Evolutionary conservation across 2,888 invertebrate genomes (phyloP).

Genomic region (Zygogramma bicolorata): DNA sequence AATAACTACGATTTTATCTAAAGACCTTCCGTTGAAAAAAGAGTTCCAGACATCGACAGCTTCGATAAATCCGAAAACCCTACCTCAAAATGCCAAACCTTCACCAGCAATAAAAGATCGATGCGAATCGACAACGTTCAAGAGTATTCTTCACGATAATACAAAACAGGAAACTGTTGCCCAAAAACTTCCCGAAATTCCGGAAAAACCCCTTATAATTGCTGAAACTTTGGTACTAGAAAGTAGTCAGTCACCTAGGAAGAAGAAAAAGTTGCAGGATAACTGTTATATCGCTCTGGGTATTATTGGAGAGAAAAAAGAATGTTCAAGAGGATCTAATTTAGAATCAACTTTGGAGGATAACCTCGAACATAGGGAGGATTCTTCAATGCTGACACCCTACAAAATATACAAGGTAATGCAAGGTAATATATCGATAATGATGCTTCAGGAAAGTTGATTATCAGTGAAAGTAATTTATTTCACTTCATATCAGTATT

Average conservation of each 20-base stretch:
- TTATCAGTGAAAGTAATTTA: too few species aligned
- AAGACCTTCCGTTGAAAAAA: background rate
- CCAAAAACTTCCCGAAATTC: background rate
- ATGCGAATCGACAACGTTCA: background rate
- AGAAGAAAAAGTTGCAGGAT: background rate
- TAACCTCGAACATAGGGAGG: background rate
- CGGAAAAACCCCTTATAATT: background rate
- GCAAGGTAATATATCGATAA: too few species aligned
- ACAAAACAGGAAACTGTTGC: background rate
- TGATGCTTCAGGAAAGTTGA: too few species aligned
- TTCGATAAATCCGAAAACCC: background rate
- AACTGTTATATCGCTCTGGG: background rate
- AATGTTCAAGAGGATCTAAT: background rate
- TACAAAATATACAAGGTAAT: background rate
- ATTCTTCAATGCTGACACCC: background rate
- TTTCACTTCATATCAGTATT: too few species aligned
- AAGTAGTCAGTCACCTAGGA: background rate
- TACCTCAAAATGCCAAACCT: background rate
- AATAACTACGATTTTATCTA: constrained; percentile 14
- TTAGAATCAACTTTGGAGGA: background rate
- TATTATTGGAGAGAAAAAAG: background rate
- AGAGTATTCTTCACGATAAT: background rate
- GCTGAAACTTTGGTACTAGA: background rate
- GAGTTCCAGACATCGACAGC: background rate
- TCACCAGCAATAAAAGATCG: background rate